A percentile compares a stretch with the other conserved stretches of the same genome.
Evolutionary conservation across 1,140 invertebrate genomes (phyloP).

Genomic region (Dendrolimus kikuchii): DNA sequence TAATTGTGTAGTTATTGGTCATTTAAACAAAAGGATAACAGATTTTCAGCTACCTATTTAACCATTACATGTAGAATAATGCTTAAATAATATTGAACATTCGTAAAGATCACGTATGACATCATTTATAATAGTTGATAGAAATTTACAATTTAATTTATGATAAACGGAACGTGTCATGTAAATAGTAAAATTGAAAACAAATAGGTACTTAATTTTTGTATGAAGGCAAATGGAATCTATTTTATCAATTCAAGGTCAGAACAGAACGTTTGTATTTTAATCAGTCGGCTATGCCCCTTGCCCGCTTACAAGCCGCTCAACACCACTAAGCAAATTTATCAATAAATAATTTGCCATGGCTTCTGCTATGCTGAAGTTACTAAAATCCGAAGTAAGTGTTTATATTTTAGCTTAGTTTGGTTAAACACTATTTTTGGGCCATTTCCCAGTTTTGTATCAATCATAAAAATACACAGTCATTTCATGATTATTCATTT

Average conservation of each 20-base stretch:
- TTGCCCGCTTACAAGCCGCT: constrained; percentile 18
- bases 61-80: too few species aligned
- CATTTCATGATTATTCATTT: too few species aligned
- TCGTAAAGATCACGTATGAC: too few species aligned
- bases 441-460: too few species aligned
- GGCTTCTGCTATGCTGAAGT: constrained; percentile 55
- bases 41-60: too few species aligned
- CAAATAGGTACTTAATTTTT: constrained; percentile 14
- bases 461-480: too few species aligned
- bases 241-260: constrained; percentile 67
- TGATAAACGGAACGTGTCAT: constrained; percentile 17
- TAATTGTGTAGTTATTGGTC: too few species aligned
- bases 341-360: constrained; percentile 24
- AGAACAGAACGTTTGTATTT: constrained; percentile 60
- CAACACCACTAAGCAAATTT: constrained; percentile 9
- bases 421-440: too few species aligned
- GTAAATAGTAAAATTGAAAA: constrained; percentile 10
- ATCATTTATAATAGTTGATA: too few species aligned
- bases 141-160: background rate
- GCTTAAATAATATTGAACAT: too few species aligned
- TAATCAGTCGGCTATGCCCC: constrained; percentile 54
- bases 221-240: constrained; percentile 41
- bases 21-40: too few species aligned
- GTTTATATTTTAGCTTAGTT: constrained; percentile 1
- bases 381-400: constrained; percentile 64